Evolutionary conservation across 2,888 invertebrate species (phyloP).

Genomic region (Zelleria hepariella): DNA sequence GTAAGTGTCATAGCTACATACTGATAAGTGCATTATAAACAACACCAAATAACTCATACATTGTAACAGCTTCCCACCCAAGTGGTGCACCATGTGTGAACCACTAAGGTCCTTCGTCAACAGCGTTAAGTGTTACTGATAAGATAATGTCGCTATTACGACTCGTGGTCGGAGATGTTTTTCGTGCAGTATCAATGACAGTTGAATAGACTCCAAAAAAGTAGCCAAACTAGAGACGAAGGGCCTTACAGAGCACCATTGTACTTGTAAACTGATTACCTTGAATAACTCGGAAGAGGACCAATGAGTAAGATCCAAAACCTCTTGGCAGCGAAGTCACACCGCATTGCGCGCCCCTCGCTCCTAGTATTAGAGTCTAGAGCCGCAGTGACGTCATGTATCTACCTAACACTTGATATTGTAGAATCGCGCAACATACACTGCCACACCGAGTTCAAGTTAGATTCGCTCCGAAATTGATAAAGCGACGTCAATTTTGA

Average conservation of each 20-base stretch:
- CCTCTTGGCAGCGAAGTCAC: not conserved
- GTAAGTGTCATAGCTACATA: not conserved
- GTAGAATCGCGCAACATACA: not conserved
- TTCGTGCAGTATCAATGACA: too few relatives aligned
- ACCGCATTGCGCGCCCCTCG: not conserved
- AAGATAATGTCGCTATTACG: too few relatives aligned
- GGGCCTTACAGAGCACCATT: not conserved
- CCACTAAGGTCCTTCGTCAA: too few relatives aligned
- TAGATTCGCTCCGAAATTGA: not conserved
- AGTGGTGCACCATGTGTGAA: not conserved
- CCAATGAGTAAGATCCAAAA: not conserved
- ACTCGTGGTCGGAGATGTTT: too few relatives aligned
- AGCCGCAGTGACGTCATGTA: not conserved
- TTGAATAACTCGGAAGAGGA: not conserved
- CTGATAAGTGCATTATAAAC: not conserved
- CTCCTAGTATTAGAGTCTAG: too few relatives aligned
- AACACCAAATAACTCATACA: constrained; percentile 30
- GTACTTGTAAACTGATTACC: not conserved
- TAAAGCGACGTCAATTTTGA: constrained; percentile 28
- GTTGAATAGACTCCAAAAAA: too few relatives aligned
- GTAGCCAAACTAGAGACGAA: too few relatives aligned
- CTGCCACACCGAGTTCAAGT: not conserved
- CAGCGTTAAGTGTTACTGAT: too few relatives aligned
- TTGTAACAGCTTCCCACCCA: not conserved
- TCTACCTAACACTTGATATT: not conserved